phyloP scores from a whole-genome alignment of 30 jellyfish, hydroid and myxozoan genomes.

The Phacellophora camtschatica region DNA sequence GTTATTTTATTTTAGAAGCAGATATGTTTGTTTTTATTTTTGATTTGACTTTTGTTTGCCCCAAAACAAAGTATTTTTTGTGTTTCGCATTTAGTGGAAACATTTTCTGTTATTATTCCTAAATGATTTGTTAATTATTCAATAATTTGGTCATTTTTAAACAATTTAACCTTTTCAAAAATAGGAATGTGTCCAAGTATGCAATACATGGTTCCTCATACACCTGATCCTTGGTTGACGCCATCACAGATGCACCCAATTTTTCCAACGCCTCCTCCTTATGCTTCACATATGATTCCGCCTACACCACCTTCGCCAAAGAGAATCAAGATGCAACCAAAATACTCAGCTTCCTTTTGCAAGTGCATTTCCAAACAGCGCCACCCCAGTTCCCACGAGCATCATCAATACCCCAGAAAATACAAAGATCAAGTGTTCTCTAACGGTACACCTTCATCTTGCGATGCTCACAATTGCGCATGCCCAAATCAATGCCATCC shows the following conservation, averaged over 20 bases:
- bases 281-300: not conserved
- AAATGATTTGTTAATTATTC: not conserved
- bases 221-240: constrained; percentile 27
- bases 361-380: constrained; percentile 1
- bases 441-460: not conserved
- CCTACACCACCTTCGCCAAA: constrained; percentile 2
- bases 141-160: not conserved
- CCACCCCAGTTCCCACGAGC: not conserved
- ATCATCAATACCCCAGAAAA: not conserved
- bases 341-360: not conserved
- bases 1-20: too few species aligned
- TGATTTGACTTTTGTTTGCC: too few species aligned
- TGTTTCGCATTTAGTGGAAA: too few species aligned
- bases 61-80: too few species aligned
- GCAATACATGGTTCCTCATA: constrained; percentile 10
- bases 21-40: too few species aligned
- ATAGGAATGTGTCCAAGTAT: constrained; percentile 3
- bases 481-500: not conserved
- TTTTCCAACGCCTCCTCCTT: constrained; percentile 22
- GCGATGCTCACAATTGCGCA: not conserved
- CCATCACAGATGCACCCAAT: constrained; percentile 3
- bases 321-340: not conserved
- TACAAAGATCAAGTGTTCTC: not conserved
- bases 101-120: not conserved
- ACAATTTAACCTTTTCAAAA: not conserved